These are phyloP conservation scores for Ctenopoma kingsleyae DNA, from an alignment of 2,797 vertebrate genomes.

Conservation along the genomic window DNA sequence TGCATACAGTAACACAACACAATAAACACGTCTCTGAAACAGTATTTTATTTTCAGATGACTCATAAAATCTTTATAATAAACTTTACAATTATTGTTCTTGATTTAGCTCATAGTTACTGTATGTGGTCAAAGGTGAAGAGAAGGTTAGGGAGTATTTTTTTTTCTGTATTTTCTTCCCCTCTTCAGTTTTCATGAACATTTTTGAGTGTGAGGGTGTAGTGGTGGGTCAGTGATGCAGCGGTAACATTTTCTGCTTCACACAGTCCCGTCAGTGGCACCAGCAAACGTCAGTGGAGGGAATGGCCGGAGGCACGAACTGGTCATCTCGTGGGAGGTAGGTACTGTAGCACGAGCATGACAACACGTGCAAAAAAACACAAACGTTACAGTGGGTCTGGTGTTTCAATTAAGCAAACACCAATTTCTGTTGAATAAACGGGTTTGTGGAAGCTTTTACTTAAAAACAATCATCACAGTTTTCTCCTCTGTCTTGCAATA, in stretches of 20 bases:
- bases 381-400: slow-evolving; percentile 35
- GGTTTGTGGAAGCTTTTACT: slow-evolving; percentile 1
- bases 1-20: background rate
- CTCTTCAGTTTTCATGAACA: too few species aligned
- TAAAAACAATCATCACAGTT: background rate
- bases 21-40: background rate
- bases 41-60: background rate
- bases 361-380: slow-evolving; percentile 16
- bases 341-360: slow-evolving; percentile 44
- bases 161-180: too few species aligned
- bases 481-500: background rate
- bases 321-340: slow-evolving; percentile 99
- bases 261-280: slow-evolving; percentile 94
- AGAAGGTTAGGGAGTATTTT: too few species aligned
- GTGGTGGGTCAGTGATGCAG: slow-evolving; percentile 28
- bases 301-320: slow-evolving; percentile 94
- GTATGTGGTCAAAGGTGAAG: background rate
- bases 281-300: slow-evolving; percentile 94
- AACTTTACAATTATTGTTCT: background rate
- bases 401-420: slow-evolving; percentile 1
- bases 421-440: slow-evolving; percentile 17
- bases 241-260: slow-evolving; percentile 47
- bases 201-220: too few species aligned
- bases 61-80: background rate
- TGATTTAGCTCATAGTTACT: background rate